phyloP scores from a whole-genome alignment of 35 echinoderm and acorn worm species.

The Heliocidaris erythrogramma region DNA sequence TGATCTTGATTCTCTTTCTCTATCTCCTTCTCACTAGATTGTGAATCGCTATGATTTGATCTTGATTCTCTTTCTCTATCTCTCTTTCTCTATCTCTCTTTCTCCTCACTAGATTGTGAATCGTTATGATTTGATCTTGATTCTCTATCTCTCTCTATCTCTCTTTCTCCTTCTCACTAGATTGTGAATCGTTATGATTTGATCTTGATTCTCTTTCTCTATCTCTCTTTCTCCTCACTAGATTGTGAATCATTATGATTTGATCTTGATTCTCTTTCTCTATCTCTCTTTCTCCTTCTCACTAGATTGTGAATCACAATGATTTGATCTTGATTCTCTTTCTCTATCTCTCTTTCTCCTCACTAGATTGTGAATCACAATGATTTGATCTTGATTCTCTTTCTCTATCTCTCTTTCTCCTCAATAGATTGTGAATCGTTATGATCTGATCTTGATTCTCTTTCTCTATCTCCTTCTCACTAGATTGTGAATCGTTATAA shows the following conservation, averaged over 20 bases:
- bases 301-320: conserved; percentile 76
- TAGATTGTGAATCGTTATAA: conserved; percentile 85
- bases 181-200: conserved; percentile 84
- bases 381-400: conserved; percentile 72
- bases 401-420: too few species aligned
- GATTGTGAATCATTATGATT: conserved; percentile 82
- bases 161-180: conserved; percentile 38
- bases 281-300: conserved; percentile 6
- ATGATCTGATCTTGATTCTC: conserved; percentile 77
- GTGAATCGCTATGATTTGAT: conserved; percentile 77
- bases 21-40: conserved; percentile 55
- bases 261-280: conserved; percentile 73
- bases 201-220: conserved; percentile 59
- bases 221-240: conserved; percentile 1
- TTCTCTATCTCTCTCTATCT: too few species aligned
- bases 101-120: conserved; percentile 62
- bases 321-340: conserved; percentile 71
- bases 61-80: conserved; percentile 60
- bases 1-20: conserved; percentile 70
- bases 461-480: neutral
- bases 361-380: conserved; percentile 74
- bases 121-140: conserved; percentile 76
- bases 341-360: too few species aligned
- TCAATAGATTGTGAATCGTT: conserved; percentile 72
- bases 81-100: too few species aligned